These are phyloP conservation scores for Netelia virgata DNA, from an alignment of 2,888 invertebrate species.

Conservation along the genomic window DNA sequence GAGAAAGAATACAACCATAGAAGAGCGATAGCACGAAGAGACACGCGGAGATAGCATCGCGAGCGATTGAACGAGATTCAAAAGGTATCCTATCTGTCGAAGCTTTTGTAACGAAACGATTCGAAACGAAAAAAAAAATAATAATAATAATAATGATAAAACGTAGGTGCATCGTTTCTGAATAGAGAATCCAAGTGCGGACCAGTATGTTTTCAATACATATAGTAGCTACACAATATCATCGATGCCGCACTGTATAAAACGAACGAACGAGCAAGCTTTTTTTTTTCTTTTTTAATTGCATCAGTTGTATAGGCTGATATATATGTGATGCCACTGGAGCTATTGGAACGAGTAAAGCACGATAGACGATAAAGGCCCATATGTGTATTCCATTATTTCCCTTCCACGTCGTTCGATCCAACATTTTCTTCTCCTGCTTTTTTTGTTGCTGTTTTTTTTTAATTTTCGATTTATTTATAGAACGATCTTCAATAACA, in stretches of 20 bases:
- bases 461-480: conserved; percentile 27
- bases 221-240: not conserved
- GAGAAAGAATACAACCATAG: not conserved
- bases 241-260: not conserved
- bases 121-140: no score
- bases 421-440: conserved; percentile 7
- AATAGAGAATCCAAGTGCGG: conserved; percentile 1
- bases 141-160: not conserved
- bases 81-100: not conserved
- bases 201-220: not conserved
- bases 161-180: not conserved
- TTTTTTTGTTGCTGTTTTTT: not conserved
- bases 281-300: not conserved
- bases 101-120: not conserved
- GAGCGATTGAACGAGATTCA: conserved; percentile 13
- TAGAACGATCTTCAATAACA: conserved; percentile 45
- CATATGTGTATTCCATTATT: conserved; percentile 9
- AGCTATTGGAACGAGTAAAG: not conserved
- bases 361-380: conserved; percentile 33
- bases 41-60: not conserved
- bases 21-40: not conserved
- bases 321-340: not conserved
- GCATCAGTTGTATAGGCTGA: not conserved
- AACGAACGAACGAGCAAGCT: not conserved
- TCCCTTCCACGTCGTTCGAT: conserved; percentile 3